Base-by-base conservation (phyloP, 2,888 invertebrate genomes). In the Metacarcinus magister region DNA sequence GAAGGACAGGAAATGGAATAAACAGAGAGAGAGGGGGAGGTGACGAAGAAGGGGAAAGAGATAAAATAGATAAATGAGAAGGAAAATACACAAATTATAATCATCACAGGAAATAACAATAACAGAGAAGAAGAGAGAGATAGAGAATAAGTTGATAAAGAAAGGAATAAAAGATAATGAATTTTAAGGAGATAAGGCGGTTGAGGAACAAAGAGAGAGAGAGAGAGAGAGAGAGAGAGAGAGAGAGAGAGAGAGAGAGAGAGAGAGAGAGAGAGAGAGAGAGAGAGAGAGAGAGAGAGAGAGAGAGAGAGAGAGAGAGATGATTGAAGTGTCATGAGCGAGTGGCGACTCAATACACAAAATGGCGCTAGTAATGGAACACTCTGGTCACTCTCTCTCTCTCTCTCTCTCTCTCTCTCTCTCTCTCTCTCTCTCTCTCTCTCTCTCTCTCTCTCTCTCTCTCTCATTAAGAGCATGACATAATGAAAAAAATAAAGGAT, bases 231-330 rank as follows among this genome's bases (percentile, higher is more conserved):
- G 87, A 28, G 87, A n/a, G 87, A 87, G 87, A n/a, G 87, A 87
- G 87, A 87, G 87, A 87, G 87, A n/a, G 87, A 87, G 87, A 32
- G 87, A 87, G 87, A 32, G 87, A 87, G 87, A 87, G 39, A 87
- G 87, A 87, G 39, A 87, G 87, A 87, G 28, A 87, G 87, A 32
- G 39, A 32, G 87, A 87, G 87, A 87, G 28, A 28, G 87, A 87
- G n/a, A 87, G 28, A 39, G 32, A 32, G 28, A 32, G 87, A 32
- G 87, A 32, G 28, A 87, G 87, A 32, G 87, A n/a, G 28, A 87
- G 87, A 87, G 87, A 32, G 87, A 87, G 87, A 67, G n/a, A 16
- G 67, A 67, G 19, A 67, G 67, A 67, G 67, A 67, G 67, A 10
- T 54, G 67, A 67, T 67, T 67, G 67, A 67, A 67, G 67, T 67